phyloP scores from a whole-genome alignment of 2,797 vertebrate genomes.

The Cynopterus sphinx region DNA sequence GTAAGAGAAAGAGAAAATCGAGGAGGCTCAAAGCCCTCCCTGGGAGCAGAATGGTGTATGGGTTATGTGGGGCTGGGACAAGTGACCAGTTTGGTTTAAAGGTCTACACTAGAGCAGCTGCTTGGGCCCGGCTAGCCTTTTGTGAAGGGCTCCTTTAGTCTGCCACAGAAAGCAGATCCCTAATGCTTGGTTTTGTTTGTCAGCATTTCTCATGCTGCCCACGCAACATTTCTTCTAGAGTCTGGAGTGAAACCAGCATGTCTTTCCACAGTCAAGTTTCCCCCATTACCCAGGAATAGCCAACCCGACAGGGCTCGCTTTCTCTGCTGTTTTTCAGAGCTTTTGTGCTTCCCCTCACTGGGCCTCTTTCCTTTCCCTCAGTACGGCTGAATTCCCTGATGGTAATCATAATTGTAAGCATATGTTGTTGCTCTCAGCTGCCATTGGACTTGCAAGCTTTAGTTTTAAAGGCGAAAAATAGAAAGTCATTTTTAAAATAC shows the following conservation, averaged over 20 bases:
- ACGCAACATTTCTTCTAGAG: constrained; percentile 71
- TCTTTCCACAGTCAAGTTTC: constrained; percentile 78
- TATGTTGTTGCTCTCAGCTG: constrained; percentile 84
- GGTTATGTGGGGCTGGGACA: too few species aligned
- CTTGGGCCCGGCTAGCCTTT: background rate
- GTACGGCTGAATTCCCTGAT: constrained; percentile 85
- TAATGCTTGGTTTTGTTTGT: constrained; percentile 59
- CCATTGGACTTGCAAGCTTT: constrained; percentile 80
- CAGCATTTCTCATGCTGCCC: constrained; percentile 69
- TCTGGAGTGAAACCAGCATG: constrained; percentile 65
- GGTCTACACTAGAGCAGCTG: background rate
- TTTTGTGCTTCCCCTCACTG: constrained; percentile 79
- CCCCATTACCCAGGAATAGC: constrained; percentile 76
- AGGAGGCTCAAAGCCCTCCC: accelerated
- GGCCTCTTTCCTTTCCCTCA: constrained; percentile 83
- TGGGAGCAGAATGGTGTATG: accelerated
- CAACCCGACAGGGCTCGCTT: constrained; percentile 74
- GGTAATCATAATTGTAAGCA: constrained; percentile 88
- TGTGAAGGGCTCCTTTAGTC: background rate
- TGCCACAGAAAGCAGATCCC: background rate
- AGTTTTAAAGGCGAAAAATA: constrained; percentile 64
- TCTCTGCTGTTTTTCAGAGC: constrained; percentile 63
- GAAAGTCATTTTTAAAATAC: constrained; percentile 62
- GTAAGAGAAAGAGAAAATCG: background rate
- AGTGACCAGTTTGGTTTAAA: background rate